phyloP scores from a whole-genome alignment of 1,140 invertebrate genomes.

The Arctopsyche grandis region DNA sequence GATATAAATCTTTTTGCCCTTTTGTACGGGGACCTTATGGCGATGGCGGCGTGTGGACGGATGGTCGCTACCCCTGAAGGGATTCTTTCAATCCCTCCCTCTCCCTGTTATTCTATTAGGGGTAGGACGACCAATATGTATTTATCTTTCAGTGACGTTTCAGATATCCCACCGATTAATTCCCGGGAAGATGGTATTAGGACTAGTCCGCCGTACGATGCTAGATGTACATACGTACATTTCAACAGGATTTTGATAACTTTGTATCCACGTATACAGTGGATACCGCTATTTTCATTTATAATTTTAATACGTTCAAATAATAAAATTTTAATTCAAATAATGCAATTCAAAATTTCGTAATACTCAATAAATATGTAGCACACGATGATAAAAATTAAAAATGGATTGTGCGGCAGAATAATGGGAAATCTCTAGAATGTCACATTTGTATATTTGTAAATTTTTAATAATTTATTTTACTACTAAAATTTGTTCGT shows the following conservation, averaged over 20 bases:
- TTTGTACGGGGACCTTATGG: conserved; percentile 30
- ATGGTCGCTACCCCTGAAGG: background rate
- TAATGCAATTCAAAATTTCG: too few species aligned
- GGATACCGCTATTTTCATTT: too few species aligned
- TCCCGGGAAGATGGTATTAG: background rate
- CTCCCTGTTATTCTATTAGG: conserved; percentile 53
- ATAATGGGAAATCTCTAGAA: too few species aligned
- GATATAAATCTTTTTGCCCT: conserved; percentile 44
- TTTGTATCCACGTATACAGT: background rate
- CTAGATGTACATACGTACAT: conserved; percentile 10
- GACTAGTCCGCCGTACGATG: background rate
- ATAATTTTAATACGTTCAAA: too few species aligned
- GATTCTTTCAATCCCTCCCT: background rate
- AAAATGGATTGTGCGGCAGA: too few species aligned
- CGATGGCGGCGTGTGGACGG: background rate
- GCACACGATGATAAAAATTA: too few species aligned
- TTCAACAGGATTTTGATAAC: background rate
- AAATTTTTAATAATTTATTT: too few species aligned
- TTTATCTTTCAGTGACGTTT: conserved; percentile 44
- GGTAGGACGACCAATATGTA: conserved; percentile 43
- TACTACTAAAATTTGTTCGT: too few species aligned
- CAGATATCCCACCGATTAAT: conserved; percentile 23
- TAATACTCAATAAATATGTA: too few species aligned
- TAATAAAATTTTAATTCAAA: too few species aligned
- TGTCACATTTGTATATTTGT: too few species aligned